Evolutionary conservation across 2,888 invertebrate genomes (phyloP), one percentile per base, ranked within the genome.

Genomic region (Pseudoips prasinana): DNA sequence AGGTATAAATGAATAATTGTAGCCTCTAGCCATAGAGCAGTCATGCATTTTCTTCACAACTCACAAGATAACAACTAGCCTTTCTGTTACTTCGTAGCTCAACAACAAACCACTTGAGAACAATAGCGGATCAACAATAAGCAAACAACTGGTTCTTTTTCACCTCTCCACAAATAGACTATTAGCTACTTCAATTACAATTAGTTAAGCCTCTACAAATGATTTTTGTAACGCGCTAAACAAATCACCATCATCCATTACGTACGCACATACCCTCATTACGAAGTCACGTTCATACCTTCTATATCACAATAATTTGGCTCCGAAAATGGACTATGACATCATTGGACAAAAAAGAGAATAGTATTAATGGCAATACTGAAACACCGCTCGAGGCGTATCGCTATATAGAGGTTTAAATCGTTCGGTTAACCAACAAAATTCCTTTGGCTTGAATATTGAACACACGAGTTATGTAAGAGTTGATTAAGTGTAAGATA

Each of bases 281-380:
- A 66, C 48, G 33, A 2, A 45, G 38, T 54, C 49, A 52, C 51
- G 49, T 61, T 49, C 14, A 19, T 46, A 35, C 38, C 56, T 55
- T 52, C 46, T 45, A 53, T 48, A 46, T 57, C 49, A 36, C 25
- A 32, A 53, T 58, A 55, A 58, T 54, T 50, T 46, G 49, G 35
- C 34, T 48, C 64, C 58, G 51, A 51, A 49, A 51, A 56, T 25
- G 49, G 58, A 10, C 24, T 42, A 52, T 69, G 66, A 68, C 57
- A 59, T 69, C 67, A 67, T 51, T 46, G 32, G 22, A 38, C 32
- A 48, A 43, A 46, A 55, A 49, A 40, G 8, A 34, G 31, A 40
- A 41, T 39, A 35, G 11, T 33, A 41, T 33, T 35, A 39, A 41
- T 38, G 32, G 33, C 46, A 30, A 22, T 18, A 44, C 40, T 51